Evolutionary conservation across 2,888 invertebrate genomes (phyloP).

Genomic region (Microctonus aethiopoides): DNA sequence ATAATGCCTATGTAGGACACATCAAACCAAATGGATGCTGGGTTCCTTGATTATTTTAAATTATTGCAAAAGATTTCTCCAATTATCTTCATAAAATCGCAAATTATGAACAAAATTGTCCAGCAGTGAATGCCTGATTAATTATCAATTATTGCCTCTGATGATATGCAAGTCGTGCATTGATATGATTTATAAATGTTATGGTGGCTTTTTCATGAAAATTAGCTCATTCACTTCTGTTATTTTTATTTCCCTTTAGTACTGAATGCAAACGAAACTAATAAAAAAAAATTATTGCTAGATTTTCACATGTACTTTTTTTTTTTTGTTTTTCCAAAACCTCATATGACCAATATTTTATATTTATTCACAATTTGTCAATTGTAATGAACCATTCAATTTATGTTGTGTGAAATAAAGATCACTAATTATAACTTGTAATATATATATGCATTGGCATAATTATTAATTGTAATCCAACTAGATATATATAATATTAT

Average conservation of each 20-base stretch:
- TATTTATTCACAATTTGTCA: conserved; percentile 32
- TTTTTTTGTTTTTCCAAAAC: background rate
- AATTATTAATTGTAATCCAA: background rate
- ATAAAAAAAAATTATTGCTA: conserved; percentile 23
- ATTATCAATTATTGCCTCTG: background rate
- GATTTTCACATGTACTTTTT: background rate
- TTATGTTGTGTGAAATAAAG: conserved; percentile 11
- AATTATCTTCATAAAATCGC: background rate
- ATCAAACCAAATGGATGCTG: background rate
- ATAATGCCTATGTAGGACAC: conserved; percentile 29
- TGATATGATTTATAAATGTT: background rate
- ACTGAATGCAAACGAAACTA: background rate
- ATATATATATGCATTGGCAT: too few species aligned
- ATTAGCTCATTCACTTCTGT: background rate
- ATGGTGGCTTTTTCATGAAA: background rate
- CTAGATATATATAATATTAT: background rate
- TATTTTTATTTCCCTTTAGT: conserved; percentile 13
- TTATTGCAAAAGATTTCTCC: background rate
- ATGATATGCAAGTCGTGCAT: background rate
- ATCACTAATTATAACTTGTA: conserved; percentile 24
- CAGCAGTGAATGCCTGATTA: too few species aligned
- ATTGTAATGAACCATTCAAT: conserved; percentile 23
- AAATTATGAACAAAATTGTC: background rate
- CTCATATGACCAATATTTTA: background rate
- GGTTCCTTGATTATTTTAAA: background rate